Evolutionary conservation across 2,797 vertebrate genomes (phyloP).

Genomic region (Pelodytes ibericus): DNA sequence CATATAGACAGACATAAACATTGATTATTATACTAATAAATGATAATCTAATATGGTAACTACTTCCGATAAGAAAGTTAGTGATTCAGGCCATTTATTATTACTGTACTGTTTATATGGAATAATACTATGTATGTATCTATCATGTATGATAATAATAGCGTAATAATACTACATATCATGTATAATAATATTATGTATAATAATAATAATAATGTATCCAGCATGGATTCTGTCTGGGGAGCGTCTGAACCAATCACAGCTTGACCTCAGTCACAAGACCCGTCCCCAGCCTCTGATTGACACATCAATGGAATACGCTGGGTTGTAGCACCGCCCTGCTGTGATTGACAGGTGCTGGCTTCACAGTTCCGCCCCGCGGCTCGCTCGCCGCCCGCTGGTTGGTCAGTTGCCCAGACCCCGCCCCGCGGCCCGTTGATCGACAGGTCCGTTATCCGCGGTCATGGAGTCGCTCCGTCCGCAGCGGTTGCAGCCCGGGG

Average conservation of each 20-base stretch:
- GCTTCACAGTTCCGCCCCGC: neutral
- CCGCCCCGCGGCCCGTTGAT: slow-evolving; percentile 41
- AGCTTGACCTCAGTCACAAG: neutral
- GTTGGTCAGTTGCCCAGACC: neutral
- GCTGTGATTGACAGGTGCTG: neutral
- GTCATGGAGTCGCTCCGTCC: slow-evolving; percentile 86
- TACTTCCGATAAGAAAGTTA: too few species aligned
- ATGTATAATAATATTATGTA: too few species aligned
- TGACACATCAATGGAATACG: neutral
- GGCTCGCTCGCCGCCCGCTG: neutral
- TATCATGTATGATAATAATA: too few species aligned
- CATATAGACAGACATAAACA: too few species aligned
- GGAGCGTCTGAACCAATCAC: neutral
- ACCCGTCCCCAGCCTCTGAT: neutral
- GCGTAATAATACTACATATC: too few species aligned
- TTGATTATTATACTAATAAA: too few species aligned
- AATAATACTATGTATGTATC: too few species aligned
- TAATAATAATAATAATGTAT: too few species aligned
- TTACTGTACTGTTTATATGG: too few species aligned
- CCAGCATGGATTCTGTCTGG: too few species aligned
- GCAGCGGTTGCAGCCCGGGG: slow-evolving; percentile 82
- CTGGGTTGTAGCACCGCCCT: neutral
- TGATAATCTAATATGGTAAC: too few species aligned
- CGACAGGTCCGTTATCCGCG: slow-evolving; percentile 53
- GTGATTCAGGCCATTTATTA: too few species aligned